These are phyloP conservation scores for Pseudopodoces humilis DNA, from an alignment of 2,113 vertebrate species.

Conservation along the genomic window DNA sequence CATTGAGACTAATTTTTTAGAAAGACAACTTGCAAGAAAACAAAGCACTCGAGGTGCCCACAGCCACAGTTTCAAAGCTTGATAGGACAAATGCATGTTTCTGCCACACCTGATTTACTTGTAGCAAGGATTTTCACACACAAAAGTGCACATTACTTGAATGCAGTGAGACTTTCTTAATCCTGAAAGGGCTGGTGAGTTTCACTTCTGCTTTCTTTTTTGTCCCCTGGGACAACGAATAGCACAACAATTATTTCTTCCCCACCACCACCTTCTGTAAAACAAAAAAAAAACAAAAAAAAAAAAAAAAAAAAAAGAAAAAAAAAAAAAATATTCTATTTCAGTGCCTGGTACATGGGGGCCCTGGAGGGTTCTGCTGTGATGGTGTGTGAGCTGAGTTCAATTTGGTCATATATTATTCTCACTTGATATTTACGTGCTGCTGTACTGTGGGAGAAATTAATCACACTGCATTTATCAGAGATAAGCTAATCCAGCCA, in stretches of 20 bases:
- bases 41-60: fast-evolving
- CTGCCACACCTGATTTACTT: background rate
- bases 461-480: conserved; percentile 23
- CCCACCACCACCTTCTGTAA: background rate
- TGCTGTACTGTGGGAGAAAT: conserved; percentile 30
- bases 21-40: background rate
- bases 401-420: conserved; percentile 35
- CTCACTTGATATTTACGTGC: conserved; percentile 1
- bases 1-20: background rate
- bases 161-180: background rate
- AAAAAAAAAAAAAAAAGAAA: background rate
- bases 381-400: background rate
- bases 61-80: background rate
- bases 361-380: background rate
- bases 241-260: background rate
- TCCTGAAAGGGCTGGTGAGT: fast-evolving
- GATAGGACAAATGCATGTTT: background rate
- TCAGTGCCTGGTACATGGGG: background rate
- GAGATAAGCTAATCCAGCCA: conserved; percentile 35
- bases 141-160: background rate
- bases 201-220: background rate
- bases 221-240: background rate
- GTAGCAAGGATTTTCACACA: background rate
- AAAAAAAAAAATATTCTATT: background rate
- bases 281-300: background rate